Evolutionary conservation across 2,113 vertebrate genomes (phyloP).

Genomic region (Chroicocephalus ridibundus): DNA sequence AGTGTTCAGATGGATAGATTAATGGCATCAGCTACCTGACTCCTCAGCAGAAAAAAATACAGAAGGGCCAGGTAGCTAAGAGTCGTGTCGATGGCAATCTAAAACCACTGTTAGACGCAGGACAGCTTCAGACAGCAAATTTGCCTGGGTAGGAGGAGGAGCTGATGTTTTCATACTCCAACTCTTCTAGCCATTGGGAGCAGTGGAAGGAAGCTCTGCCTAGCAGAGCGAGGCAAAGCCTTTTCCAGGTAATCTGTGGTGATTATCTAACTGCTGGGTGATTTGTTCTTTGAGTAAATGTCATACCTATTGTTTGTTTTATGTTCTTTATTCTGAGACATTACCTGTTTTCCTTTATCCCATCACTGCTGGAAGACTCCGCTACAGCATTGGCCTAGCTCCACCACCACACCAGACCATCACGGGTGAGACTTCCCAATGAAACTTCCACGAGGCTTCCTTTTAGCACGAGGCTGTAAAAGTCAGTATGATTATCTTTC

Average conservation of each 20-base stretch:
- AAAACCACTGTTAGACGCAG: background rate
- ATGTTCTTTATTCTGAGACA: background rate
- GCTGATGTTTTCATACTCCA: background rate
- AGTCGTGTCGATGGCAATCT: background rate
- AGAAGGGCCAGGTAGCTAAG: background rate
- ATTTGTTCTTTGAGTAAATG: background rate
- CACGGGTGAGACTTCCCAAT: background rate
- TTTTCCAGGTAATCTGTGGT: background rate
- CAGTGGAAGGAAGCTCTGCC: background rate
- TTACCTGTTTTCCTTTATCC: background rate
- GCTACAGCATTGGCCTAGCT: rapidly evolving
- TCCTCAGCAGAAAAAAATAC: background rate
- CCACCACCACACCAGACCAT: background rate
- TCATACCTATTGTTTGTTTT: background rate
- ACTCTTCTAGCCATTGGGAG: background rate
- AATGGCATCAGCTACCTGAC: background rate
- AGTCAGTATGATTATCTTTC: background rate
- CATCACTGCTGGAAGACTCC: background rate
- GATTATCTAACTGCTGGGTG: background rate
- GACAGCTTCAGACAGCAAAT: background rate
- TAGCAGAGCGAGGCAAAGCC: background rate
- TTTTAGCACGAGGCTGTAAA: background rate
- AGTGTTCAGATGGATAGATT: background rate
- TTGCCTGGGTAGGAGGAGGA: background rate
- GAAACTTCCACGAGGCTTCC: background rate